phyloP scores from a whole-genome alignment of 2,113 vertebrate species.

The Arothron firmamentum region DNA sequence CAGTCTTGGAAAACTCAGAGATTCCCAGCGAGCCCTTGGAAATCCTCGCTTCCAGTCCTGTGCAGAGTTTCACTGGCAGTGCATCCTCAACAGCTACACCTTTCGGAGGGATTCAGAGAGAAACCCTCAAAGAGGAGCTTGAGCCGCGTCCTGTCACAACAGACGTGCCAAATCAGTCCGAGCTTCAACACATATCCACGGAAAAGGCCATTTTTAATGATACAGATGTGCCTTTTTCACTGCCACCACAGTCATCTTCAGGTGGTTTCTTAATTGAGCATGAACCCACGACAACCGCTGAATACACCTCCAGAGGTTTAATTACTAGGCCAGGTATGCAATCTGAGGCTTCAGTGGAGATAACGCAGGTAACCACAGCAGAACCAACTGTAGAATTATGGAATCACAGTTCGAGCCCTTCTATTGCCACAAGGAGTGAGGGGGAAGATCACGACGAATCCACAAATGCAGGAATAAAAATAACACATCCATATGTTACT shows the following conservation, averaged over 20 bases:
- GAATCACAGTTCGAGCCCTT: slow-evolving; percentile 29
- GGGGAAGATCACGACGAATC: slow-evolving; percentile 25
- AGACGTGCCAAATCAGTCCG: slow-evolving; percentile 23
- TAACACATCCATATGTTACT: not conserved
- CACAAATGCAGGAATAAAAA: slow-evolving; percentile 5
- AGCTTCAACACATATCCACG: slow-evolving; percentile 8
- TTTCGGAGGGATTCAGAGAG: slow-evolving; percentile 19
- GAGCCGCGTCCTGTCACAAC: slow-evolving; percentile 18
- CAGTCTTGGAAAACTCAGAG: slow-evolving; percentile 1
- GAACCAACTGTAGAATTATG: slow-evolving; percentile 14
- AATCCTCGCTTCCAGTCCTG: slow-evolving; percentile 13
- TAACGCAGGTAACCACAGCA: slow-evolving; percentile 22
- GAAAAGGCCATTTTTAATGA: slow-evolving; percentile 20
- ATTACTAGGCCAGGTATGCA: slow-evolving; percentile 2
- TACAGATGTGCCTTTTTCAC: slow-evolving; percentile 13
- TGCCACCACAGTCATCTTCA: slow-evolving; percentile 20
- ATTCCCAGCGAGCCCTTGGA: not conserved
- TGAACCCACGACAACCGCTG: slow-evolving; percentile 14
- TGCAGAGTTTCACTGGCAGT: slow-evolving; percentile 23
- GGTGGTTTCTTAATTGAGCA: slow-evolving; percentile 7
- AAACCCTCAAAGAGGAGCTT: slow-evolving; percentile 3
- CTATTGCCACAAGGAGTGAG: not conserved
- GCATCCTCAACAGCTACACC: slow-evolving; percentile 12
- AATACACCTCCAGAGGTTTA: slow-evolving; percentile 3
- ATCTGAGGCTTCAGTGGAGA: slow-evolving; percentile 15